Evolutionary conservation across 2,797 vertebrate genomes (phyloP), one percentile per base, ranked within the genome.

Genomic region (Tenualosa ilisha): DNA sequence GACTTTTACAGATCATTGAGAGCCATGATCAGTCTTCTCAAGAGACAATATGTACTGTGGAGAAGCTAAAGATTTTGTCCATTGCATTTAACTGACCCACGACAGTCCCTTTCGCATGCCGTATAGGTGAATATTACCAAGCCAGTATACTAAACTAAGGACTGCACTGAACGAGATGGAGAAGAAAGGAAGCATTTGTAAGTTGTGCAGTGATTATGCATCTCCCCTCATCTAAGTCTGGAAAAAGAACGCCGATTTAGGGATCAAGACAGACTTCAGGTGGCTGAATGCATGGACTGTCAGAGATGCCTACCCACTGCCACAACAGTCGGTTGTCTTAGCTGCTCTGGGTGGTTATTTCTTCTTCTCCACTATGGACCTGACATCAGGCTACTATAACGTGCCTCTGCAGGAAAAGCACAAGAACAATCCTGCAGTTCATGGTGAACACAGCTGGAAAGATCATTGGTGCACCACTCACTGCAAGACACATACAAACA

Each of bases 1-100:
- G 56, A 24, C 40, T 86, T 17, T n/a, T 86, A 0, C n/a, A 81
- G 0, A 4, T 86, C 8, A 84, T 86, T 50, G 83, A 84, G n/a
- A 81, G n/a, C 20, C 54, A 84, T 83, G 81, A 85, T 54, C 79
- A 15, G 26, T 88, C 6, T 86, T 88, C 49, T 84, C 85, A 26
- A 68, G 63, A 59, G 75, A 84, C 65, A 86, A 81, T 54, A 79
- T 82, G 56, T 85, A 84, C 22, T 88, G 63, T 13, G 49, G 49
- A 50, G 49, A 50, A 50, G 49, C 49, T 9, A 50, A 9, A 50
- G 49, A 50, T 9, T 83, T 84, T 83, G 81, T 83, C 82, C 82
- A 83, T 26, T 31, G 51, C 0, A 86, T 88, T 24, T 20, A 84
- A 1, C 54, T 88, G 3, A 53, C 59, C 61, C 37, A 83, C 7